Conservation (phyloP, 2,113 vertebrate genomes). For the Pygoscelis antarcticus region DNA sequence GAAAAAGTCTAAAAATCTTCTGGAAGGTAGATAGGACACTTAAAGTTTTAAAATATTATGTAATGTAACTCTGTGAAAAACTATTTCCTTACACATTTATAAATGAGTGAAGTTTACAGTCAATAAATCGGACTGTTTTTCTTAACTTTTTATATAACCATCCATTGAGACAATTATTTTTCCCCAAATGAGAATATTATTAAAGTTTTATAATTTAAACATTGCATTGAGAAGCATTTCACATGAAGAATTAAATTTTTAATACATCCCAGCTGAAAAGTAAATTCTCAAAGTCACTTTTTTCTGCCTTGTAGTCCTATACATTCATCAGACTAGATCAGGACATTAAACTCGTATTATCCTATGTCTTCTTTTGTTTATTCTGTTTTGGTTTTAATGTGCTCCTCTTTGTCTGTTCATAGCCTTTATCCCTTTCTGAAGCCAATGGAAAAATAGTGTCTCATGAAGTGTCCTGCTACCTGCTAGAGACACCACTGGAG, state of each 20-base stretch:
- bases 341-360: neutral
- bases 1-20: conserved; percentile 73
- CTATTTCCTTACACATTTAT: neutral
- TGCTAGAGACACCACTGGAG: conserved; percentile 1
- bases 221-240: neutral
- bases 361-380: neutral
- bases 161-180: neutral
- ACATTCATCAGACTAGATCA: neutral
- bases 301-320: neutral
- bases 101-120: neutral
- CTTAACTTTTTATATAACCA: neutral
- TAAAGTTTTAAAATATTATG: neutral
- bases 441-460: conserved; percentile 76
- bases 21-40: conserved; percentile 75
- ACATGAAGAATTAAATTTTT: neutral
- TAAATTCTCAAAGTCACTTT: neutral
- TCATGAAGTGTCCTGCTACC: conserved; percentile 71
- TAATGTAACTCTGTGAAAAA: neutral
- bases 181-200: neutral
- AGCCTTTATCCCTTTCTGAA: conserved; percentile 73
- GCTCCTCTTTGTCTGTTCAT: neutral
- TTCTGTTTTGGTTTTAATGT: neutral
- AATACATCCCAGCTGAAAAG: neutral
- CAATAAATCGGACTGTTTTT: neutral
- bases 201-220: neutral